These are phyloP conservation scores for Semotilus atromaculatus DNA, from an alignment of 2,797 vertebrate species.

Conservation along the genomic window DNA sequence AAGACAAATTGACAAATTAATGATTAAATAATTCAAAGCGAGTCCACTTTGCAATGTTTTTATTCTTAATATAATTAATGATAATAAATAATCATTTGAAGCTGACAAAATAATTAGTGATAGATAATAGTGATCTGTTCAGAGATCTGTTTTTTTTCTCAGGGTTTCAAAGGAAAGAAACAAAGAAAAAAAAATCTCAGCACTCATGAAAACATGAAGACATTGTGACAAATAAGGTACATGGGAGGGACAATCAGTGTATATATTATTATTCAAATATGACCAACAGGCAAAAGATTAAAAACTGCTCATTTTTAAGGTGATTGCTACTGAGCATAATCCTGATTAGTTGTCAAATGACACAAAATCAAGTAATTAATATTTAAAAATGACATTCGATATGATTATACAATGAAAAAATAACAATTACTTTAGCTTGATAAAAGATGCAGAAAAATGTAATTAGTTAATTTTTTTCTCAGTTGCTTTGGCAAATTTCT, in stretches of 20 bases:
- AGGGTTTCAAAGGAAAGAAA: constrained; percentile 1
- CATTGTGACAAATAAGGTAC: constrained; percentile 26
- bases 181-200: constrained; percentile 3
- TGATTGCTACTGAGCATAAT: constrained; percentile 4
- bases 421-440: background rate
- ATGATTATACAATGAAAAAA: background rate
- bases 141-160: background rate
- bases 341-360: constrained; percentile 1
- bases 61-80: background rate
- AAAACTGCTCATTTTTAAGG: background rate
- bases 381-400: background rate
- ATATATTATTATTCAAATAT: background rate
- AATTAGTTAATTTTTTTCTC: background rate
- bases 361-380: background rate
- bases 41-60: background rate
- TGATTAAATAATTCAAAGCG: background rate
- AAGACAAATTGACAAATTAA: background rate
- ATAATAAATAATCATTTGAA: background rate
- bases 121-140: background rate
- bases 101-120: background rate
- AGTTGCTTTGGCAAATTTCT: too few relatives aligned
- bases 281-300: background rate
- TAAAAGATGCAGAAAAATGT: background rate
- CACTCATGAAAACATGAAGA: background rate
- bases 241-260: background rate